Percentiles rank a stretch among this genome's conserved stretches.
phyloP scores from a whole-genome alignment of 1,140 invertebrate genomes.

The Drosophila ambigua region DNA sequence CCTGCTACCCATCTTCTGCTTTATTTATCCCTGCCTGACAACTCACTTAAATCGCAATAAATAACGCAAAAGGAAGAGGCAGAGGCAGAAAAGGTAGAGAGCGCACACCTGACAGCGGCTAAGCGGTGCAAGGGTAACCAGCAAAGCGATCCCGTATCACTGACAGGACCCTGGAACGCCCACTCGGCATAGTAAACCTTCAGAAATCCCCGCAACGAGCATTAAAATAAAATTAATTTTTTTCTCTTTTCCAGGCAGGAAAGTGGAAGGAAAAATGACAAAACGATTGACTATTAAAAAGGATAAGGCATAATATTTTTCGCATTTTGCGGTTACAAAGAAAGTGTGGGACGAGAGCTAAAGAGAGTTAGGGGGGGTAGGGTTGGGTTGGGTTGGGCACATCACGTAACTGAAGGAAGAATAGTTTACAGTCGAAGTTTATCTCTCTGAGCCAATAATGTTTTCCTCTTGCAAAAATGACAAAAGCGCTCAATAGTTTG shows the following conservation, averaged over 20 bases:
- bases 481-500: slow-evolving; percentile 47
- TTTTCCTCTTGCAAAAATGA: slow-evolving; percentile 62
- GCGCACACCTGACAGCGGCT: slow-evolving; percentile 69
- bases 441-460: slow-evolving; percentile 71
- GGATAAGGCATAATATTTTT: slow-evolving; percentile 81
- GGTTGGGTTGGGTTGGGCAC: neutral
- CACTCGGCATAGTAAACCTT: slow-evolving; percentile 54
- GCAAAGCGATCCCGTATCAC: slow-evolving; percentile 56
- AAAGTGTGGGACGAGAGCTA: neutral
- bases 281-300: slow-evolving; percentile 82
- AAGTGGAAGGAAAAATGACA: slow-evolving; percentile 53
- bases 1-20: slow-evolving; percentile 4
- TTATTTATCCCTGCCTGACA: slow-evolving; percentile 53
- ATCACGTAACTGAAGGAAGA: slow-evolving; percentile 77
- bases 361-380: no score
- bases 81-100: slow-evolving; percentile 42
- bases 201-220: slow-evolving; percentile 59
- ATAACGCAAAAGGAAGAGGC: slow-evolving; percentile 52
- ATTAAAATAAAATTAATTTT: slow-evolving; percentile 81
- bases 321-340: slow-evolving; percentile 58
- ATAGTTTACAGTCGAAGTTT: slow-evolving; percentile 74
- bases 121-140: slow-evolving; percentile 6
- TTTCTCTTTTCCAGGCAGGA: slow-evolving; percentile 29
- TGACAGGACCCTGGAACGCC: slow-evolving; percentile 56
- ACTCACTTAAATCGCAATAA: slow-evolving; percentile 81